Percentiles rank a stretch among this genome's conserved stretches.
Evolutionary conservation across 2,797 vertebrate species (phyloP).

Genomic region (Lepilemur ruficaudatus): DNA sequence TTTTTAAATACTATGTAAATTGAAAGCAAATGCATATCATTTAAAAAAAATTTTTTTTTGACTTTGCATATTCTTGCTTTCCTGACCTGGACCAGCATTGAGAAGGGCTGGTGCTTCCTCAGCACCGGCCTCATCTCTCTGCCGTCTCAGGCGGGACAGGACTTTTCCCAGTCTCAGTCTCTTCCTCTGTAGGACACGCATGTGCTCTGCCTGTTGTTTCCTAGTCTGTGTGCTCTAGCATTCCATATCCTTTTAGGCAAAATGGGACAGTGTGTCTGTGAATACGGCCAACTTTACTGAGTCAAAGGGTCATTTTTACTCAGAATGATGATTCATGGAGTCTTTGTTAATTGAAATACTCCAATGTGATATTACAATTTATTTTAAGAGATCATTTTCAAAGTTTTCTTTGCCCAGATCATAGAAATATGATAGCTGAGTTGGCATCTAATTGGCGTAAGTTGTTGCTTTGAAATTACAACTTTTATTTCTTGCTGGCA

Average conservation of each 20-base stretch:
- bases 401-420: background rate
- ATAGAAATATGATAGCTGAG: background rate
- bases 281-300: background rate
- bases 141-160: fast-evolving
- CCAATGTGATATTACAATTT: background rate
- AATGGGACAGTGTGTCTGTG: background rate
- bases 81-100: background rate
- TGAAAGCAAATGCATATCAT: background rate
- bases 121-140: background rate
- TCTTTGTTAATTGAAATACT: background rate
- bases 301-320: background rate
- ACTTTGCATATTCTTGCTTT: background rate
- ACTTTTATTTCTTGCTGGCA: background rate
- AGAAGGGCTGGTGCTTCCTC: background rate
- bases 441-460: background rate
- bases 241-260: background rate
- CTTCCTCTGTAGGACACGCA: background rate
- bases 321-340: background rate
- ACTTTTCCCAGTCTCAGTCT: fast-evolving
- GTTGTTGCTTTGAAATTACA: background rate
- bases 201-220: background rate
- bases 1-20: background rate
- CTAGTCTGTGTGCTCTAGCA: background rate
- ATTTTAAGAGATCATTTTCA: background rate
- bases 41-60: background rate